A percentile compares a stretch with the other conserved stretches of the same genome.
phyloP scores from a whole-genome alignment of 2,797 vertebrate species.

The Arrhamphus sclerolepis region DNA sequence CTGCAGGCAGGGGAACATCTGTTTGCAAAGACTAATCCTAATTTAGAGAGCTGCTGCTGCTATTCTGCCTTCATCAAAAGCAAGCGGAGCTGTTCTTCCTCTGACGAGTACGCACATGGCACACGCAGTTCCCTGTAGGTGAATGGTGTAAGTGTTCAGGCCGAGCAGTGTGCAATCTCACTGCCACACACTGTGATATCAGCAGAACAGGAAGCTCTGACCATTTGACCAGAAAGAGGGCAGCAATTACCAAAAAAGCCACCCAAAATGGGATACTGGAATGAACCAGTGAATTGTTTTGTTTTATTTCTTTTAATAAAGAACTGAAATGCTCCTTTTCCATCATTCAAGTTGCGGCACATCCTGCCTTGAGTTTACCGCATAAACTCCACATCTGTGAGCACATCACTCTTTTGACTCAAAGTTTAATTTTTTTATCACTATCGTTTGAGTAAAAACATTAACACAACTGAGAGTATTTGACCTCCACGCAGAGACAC shows the following conservation, averaged over 20 bases:
- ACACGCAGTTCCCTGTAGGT: conserved; percentile 12
- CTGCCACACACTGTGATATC: conserved; percentile 50
- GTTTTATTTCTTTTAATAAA: neutral
- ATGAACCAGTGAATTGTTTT: conserved; percentile 9
- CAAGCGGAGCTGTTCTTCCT: conserved; percentile 40
- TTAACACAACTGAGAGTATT: no score
- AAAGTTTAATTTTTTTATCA: no score
- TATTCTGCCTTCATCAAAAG: conserved; percentile 59
- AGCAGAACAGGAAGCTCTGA: conserved; percentile 57
- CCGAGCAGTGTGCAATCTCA: conserved; percentile 51
- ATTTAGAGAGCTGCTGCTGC: conserved; percentile 64
- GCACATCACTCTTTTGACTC: no score
- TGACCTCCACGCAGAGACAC: no score
- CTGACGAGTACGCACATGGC: conserved; percentile 39
- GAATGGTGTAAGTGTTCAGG: conserved; percentile 40
- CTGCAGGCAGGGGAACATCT: conserved; percentile 78
- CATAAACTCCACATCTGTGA: no score
- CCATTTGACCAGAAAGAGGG: conserved; percentile 49
- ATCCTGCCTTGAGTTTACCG: conserved; percentile 10
- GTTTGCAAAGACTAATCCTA: conserved; percentile 71
- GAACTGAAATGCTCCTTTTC: conserved; percentile 18
- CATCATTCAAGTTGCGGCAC: neutral
- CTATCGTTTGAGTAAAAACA: no score
- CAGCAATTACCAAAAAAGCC: conserved; percentile 52
- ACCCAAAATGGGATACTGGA: conserved; percentile 20